Percentiles rank a stretch among this genome's conserved stretches.
phyloP scores from a whole-genome alignment of 1,140 invertebrate species.

The Drosophila orosa region DNA sequence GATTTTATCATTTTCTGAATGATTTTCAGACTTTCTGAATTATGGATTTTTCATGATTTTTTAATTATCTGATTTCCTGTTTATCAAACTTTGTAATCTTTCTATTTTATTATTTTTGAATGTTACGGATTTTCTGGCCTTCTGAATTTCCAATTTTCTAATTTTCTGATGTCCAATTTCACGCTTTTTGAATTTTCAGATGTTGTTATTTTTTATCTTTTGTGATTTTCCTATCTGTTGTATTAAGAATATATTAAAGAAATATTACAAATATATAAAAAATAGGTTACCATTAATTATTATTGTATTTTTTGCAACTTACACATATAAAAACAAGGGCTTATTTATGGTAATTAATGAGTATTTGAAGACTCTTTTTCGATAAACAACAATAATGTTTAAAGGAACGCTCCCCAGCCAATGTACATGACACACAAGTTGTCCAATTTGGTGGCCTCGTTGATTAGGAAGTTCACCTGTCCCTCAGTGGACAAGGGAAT shows the following conservation, averaged over 20 bases:
- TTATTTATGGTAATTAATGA: background rate
- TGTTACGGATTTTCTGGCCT: background rate
- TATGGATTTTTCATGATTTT: no score
- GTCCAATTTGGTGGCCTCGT: constrained; percentile 94
- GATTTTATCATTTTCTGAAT: no score
- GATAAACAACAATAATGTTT: background rate
- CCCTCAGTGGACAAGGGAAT: constrained; percentile 94
- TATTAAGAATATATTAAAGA: background rate
- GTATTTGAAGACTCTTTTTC: background rate
- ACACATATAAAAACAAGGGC: constrained; percentile 4
- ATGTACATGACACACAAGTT: constrained; percentile 98
- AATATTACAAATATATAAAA: no score
- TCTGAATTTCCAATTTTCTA: background rate
- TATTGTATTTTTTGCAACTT: background rate
- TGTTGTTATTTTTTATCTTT: no score
- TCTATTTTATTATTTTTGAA: background rate
- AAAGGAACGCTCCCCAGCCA: constrained; percentile 91
- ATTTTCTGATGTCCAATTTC: background rate
- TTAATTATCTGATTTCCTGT: no score
- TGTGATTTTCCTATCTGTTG: background rate
- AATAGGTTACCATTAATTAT: background rate
- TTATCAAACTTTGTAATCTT: no score
- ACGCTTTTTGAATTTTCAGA: no score
- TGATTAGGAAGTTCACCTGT: constrained; percentile 95
- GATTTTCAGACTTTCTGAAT: no score